Conservation (phyloP, 2,113 vertebrate genomes). For the Semicossyphus pulcher region DNA sequence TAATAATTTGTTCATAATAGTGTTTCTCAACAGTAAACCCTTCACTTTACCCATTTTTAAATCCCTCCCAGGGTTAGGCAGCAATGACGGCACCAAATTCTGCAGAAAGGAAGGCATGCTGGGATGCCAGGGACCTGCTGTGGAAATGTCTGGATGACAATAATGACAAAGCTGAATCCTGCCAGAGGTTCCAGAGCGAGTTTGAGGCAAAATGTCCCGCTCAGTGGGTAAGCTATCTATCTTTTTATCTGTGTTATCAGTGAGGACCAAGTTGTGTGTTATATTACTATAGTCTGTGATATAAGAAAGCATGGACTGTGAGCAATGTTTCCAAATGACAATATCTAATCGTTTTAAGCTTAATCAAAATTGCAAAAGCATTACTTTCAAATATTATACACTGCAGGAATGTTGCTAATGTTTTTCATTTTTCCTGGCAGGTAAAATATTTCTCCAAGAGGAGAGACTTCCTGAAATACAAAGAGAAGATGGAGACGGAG, state of each 20-base stretch:
- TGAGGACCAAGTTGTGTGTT: background rate
- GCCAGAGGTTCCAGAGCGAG: constrained; percentile 79
- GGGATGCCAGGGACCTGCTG: constrained; percentile 88
- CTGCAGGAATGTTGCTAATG: background rate
- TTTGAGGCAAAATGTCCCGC: constrained; percentile 90
- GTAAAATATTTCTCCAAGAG: constrained; percentile 94
- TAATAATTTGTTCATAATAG: too few relatives aligned
- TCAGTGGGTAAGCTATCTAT: constrained; percentile 87
- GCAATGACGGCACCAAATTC: constrained; percentile 90
- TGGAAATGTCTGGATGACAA: constrained; percentile 91
- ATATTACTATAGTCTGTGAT: background rate
- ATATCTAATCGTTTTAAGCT: too few relatives aligned
- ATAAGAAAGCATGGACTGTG: background rate
- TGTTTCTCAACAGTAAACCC: too few relatives aligned
- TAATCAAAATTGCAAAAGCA: too few relatives aligned
- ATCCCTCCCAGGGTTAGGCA: background rate
- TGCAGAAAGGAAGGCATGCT: constrained; percentile 88
- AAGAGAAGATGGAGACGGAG: constrained; percentile 87
- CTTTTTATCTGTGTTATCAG: background rate
- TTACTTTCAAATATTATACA: too few relatives aligned
- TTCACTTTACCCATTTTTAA: background rate
- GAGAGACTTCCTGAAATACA: constrained; percentile 95
- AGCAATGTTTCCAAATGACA: background rate
- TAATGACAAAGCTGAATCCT: constrained; percentile 75
- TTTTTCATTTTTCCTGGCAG: constrained; percentile 71